Conservation (phyloP, 2,888 invertebrate species). For the Flabesymbios commensalis region DNA sequence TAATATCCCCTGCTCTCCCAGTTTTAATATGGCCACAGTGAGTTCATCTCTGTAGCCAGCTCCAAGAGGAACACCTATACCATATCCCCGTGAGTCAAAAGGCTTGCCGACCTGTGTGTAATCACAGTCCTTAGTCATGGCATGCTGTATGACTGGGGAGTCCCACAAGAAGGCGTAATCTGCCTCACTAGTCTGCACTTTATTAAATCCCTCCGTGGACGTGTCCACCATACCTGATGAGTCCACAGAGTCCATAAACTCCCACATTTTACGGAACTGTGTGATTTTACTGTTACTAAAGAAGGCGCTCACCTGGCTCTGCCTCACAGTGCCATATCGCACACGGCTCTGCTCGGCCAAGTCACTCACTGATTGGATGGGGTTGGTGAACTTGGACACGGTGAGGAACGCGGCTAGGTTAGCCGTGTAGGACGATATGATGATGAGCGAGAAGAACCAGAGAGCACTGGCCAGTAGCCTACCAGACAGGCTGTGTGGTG, state of each 20-base stretch:
- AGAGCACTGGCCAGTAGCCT: conserved; percentile 55
- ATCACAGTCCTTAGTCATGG: conserved; percentile 46
- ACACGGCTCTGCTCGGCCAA: background rate
- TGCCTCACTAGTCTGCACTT: conserved; percentile 37
- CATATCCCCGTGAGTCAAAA: conserved; percentile 1
- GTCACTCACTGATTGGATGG: background rate
- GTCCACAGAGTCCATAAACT: conserved; percentile 43
- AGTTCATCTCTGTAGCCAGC: conserved; percentile 8
- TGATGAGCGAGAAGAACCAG: conserved; percentile 55
- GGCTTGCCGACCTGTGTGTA: conserved; percentile 43
- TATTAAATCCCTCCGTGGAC: conserved; percentile 44
- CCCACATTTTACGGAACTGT: conserved; percentile 49
- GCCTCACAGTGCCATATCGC: background rate
- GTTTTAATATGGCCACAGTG: background rate
- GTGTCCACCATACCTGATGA: conserved; percentile 42
- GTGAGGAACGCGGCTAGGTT: conserved; percentile 6
- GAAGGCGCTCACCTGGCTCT: conserved; percentile 9
- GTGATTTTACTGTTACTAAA: conserved; percentile 43
- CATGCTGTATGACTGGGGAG: conserved; percentile 48
- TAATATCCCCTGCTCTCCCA: background rate
- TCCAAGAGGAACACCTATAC: conserved; percentile 1
- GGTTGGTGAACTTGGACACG: background rate
- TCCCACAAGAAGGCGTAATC: conserved; percentile 58
- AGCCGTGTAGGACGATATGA: conserved; percentile 17
- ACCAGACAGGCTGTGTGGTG: conserved; percentile 69